phyloP scores from a whole-genome alignment of 2,113 vertebrate genomes.

The Poicephalus meyeri region DNA sequence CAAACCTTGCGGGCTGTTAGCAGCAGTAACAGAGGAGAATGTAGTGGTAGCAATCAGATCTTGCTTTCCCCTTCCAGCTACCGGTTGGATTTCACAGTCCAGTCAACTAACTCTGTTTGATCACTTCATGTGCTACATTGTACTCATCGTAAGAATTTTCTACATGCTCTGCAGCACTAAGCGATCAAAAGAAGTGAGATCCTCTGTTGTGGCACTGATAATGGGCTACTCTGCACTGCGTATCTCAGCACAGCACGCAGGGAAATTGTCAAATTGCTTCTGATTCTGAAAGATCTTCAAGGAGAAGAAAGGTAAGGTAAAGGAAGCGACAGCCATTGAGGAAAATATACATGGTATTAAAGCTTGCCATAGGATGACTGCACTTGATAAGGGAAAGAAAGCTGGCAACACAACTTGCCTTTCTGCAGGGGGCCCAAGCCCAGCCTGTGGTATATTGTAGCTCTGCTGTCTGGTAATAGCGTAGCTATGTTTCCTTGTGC shows the following conservation, averaged over 20 bases:
- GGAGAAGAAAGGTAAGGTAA: not conserved
- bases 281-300: not conserved
- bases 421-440: not conserved
- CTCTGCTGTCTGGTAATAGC: not conserved
- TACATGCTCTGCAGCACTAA: not conserved
- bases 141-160: not conserved
- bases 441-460: not conserved
- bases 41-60: not conserved
- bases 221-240: not conserved
- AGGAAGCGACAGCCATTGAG: not conserved
- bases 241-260: not conserved
- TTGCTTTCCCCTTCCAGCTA: not conserved
- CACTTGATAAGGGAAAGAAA: not conserved
- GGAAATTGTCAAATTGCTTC: slow-evolving; percentile 32
- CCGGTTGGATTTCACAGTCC: slow-evolving; percentile 6
- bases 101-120: slow-evolving; percentile 7
- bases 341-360: not conserved
- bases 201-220: not conserved
- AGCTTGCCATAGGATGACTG: not conserved
- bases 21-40: not conserved
- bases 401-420: not conserved
- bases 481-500: accelerated
- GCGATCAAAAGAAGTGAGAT: slow-evolving; percentile 54
- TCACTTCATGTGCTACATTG: slow-evolving; percentile 13
- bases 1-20: not conserved